Conservation (phyloP, 2,888 invertebrate species). For the Lepidocyrtoides sp. region DNA sequence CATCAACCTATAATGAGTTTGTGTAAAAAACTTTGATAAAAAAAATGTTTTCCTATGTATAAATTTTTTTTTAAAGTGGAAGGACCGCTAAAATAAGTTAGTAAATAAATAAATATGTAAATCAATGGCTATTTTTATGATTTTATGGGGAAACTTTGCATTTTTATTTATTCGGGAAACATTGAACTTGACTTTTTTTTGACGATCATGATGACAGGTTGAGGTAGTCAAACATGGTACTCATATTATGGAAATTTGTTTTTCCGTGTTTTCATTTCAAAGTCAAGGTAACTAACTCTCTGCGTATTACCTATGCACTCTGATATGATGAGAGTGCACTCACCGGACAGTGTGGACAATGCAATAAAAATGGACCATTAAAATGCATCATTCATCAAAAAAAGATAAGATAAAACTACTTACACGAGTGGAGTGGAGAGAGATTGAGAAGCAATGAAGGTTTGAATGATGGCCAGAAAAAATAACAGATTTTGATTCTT, state of each 20-base stretch:
- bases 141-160: background rate
- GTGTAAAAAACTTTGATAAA: background rate
- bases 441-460: background rate
- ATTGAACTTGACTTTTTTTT: slow-evolving; percentile 43
- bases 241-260: background rate
- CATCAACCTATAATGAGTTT: background rate
- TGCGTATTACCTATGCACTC: too few species aligned
- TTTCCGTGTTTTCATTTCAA: slow-evolving; percentile 3
- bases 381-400: background rate
- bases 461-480: slow-evolving; percentile 11
- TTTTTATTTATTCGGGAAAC: background rate
- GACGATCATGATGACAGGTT: too few species aligned
- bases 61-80: too few species aligned
- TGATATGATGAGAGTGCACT: background rate
- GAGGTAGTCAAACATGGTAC: background rate
- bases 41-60: too few species aligned
- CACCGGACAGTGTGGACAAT: slow-evolving; percentile 32
- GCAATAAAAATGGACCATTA: slow-evolving; percentile 20
- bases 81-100: background rate
- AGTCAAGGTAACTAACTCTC: slow-evolving; percentile 48
- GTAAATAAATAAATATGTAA: background rate
- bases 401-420: background rate
- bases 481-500: background rate
- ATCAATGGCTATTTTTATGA: background rate
- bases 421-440: background rate